A percentile compares a stretch with the other conserved stretches of the same genome.
Conservation (phyloP, 2,888 invertebrate species). For the Drosophila subquinaria region DNA sequence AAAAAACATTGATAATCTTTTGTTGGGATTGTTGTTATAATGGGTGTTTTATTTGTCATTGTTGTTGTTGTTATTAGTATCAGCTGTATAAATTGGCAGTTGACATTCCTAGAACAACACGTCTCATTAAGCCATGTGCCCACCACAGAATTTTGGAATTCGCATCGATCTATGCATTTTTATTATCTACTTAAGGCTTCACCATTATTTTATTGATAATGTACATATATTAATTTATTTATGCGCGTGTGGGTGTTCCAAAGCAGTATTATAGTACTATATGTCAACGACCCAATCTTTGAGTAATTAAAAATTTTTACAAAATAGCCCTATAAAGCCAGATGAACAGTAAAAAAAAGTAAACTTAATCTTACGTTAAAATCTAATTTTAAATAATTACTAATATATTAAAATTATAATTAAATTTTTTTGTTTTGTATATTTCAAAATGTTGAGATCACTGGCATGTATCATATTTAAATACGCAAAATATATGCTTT, state of each 20-base stretch:
- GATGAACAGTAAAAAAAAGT: background rate
- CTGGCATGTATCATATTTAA: background rate
- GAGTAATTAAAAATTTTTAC: background rate
- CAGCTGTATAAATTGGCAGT: conserved; percentile 54
- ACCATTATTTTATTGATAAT: conserved; percentile 2
- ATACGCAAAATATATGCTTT: background rate
- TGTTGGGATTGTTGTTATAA: conserved; percentile 1
- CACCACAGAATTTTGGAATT: conserved; percentile 36
- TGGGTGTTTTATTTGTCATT: conserved; percentile 13
- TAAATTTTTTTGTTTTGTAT: background rate
- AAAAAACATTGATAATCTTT: conserved; percentile 30
- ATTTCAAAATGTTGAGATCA: background rate
- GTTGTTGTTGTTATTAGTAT: conserved; percentile 15
- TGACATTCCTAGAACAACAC: conserved; percentile 43
- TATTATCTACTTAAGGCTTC: conserved; percentile 49
- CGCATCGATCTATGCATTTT: conserved; percentile 49
- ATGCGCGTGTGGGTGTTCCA: background rate
- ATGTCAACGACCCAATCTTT: conserved; percentile 47
- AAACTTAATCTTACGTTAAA: background rate
- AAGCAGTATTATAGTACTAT: background rate
- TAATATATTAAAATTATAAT: background rate
- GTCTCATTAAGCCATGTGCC: conserved; percentile 32
- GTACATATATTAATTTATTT: background rate
- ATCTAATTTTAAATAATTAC: background rate
- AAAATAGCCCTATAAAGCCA: no score